Conservation (phyloP, 2,113 vertebrate genomes). For the Brachypteracias leptosomus region DNA sequence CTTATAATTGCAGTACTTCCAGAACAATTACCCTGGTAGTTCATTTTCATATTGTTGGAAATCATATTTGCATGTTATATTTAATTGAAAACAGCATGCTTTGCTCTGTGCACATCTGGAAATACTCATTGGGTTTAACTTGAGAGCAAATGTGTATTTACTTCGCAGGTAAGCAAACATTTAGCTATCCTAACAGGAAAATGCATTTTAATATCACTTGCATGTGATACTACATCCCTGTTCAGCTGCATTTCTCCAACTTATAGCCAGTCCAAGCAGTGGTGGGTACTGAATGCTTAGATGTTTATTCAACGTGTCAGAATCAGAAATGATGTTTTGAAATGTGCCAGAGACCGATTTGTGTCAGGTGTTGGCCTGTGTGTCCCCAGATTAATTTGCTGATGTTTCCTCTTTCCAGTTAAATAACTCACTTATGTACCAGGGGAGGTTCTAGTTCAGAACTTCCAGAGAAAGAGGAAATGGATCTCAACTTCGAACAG, state of each 20-base stretch:
- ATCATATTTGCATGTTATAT: conserved; percentile 29
- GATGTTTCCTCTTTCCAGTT: background rate
- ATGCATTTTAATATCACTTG: background rate
- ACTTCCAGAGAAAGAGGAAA: background rate
- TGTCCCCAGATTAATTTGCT: background rate
- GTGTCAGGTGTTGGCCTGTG: background rate
- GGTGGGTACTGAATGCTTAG: background rate
- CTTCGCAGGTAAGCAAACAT: background rate
- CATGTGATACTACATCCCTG: background rate
- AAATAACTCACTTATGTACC: background rate
- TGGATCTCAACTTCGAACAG: background rate
- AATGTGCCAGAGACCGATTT: background rate
- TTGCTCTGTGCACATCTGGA: background rate
- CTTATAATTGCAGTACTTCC: conserved; percentile 33
- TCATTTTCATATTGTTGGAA: conserved; percentile 43
- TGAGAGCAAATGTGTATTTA: background rate
- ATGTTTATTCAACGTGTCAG: background rate
- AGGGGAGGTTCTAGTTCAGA: background rate
- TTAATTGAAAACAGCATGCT: conserved; percentile 45
- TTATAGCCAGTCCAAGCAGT: background rate
- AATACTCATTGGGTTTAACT: background rate
- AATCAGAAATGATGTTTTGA: background rate
- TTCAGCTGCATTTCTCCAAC: background rate
- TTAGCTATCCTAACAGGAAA: background rate
- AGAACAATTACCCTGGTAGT: conserved; percentile 22